These are phyloP conservation scores for Spea bombifrons DNA, from an alignment of 2,113 vertebrate species.

Conservation along the genomic window DNA sequence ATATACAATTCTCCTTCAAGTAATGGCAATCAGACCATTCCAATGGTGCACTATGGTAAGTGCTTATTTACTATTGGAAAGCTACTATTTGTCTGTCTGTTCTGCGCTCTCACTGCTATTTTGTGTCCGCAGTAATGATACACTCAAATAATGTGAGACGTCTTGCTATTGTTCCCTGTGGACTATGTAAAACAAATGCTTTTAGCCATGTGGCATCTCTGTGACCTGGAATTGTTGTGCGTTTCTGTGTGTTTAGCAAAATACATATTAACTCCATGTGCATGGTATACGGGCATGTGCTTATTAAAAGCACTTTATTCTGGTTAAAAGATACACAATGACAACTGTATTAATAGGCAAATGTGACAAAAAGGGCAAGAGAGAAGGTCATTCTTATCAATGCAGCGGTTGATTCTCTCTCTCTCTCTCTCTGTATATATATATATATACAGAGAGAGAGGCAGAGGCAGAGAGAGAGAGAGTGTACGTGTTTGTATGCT, in stretches of 20 bases:
- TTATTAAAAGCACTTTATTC: constrained; percentile 41
- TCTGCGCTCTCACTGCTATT: constrained; percentile 4
- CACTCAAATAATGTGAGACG: neutral
- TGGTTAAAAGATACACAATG: neutral
- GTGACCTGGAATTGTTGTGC: constrained; percentile 32
- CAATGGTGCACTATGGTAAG: constrained; percentile 74
- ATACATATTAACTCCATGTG: constrained; percentile 31
- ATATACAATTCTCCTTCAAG: constrained; percentile 70
- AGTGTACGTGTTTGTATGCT: too few relatives aligned
- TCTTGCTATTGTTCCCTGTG: constrained; percentile 4
- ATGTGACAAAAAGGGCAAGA: neutral
- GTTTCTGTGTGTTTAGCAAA: constrained; percentile 24
- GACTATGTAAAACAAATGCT: constrained; percentile 21
- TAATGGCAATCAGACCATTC: constrained; percentile 62
- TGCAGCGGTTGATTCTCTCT: too few relatives aligned
- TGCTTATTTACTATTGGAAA: constrained; percentile 33
- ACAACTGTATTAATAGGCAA: constrained; percentile 10
- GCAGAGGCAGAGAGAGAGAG: too few relatives aligned
- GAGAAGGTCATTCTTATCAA: too few relatives aligned
- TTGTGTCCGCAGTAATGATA: constrained; percentile 43
- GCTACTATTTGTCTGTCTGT: constrained; percentile 19
- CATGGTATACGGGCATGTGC: constrained; percentile 17
- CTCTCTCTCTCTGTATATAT: too few relatives aligned
- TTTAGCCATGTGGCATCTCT: constrained; percentile 13
- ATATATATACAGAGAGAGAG: too few relatives aligned